phyloP scores from a whole-genome alignment of 2,113 vertebrate species.

The Atractosteus spatula region DNA sequence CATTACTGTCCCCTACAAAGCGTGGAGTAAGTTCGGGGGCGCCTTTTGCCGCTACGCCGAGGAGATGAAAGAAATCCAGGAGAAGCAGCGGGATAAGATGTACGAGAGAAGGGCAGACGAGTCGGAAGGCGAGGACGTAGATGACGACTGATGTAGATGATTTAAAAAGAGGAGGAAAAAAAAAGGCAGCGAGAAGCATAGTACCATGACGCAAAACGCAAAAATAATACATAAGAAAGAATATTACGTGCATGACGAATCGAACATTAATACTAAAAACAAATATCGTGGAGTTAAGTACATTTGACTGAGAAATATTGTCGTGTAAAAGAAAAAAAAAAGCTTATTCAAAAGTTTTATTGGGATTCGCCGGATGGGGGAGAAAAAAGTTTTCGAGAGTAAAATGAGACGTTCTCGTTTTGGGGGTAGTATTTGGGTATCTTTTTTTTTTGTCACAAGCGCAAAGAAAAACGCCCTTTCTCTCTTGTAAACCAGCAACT shows the following conservation, averaged over 20 bases:
- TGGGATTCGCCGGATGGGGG: too few relatives aligned
- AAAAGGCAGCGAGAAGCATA: constrained; percentile 33
- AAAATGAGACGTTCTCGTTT: too few relatives aligned
- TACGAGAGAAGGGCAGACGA: constrained; percentile 86
- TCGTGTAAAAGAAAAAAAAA: constrained; percentile 56
- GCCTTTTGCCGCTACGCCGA: constrained; percentile 91
- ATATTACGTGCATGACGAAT: constrained; percentile 67
- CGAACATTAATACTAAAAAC: constrained; percentile 65
- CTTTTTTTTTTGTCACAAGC: constrained; percentile 34
- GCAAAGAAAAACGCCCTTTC: constrained; percentile 18
- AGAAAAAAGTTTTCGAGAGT: too few relatives aligned
- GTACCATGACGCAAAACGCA: constrained; percentile 44
- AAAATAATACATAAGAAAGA: constrained; percentile 35
- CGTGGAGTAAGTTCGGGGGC: constrained; percentile 93
- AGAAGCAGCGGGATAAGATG: constrained; percentile 84
- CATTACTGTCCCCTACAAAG: constrained; percentile 94
- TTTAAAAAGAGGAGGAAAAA: constrained; percentile 26
- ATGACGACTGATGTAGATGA: constrained; percentile 78
- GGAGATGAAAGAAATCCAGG: constrained; percentile 97
- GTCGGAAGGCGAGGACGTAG: constrained; percentile 88
- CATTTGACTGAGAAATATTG: constrained; percentile 61
- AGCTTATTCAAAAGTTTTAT: constrained; percentile 29
- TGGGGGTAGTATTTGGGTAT: not conserved
- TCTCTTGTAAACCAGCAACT: constrained; percentile 55
- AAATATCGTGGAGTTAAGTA: constrained; percentile 63